These are phyloP conservation scores for Seriola rivoliana DNA, from an alignment of 2,113 vertebrate genomes.

Conservation along the genomic window DNA sequence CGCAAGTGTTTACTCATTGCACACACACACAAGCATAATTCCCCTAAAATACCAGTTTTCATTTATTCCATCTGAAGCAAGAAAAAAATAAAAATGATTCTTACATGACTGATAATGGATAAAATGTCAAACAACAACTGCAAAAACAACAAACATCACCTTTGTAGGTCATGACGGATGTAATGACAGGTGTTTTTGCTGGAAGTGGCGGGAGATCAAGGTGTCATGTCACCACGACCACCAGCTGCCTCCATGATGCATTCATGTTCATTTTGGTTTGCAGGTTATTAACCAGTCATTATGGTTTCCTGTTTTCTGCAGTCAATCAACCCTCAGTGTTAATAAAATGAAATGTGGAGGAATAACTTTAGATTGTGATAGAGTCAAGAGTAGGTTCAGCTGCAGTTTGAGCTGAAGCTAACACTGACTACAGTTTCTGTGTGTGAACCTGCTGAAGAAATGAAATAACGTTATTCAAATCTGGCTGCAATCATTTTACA, in stretches of 20 bases:
- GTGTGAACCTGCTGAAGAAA: neutral
- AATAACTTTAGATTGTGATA: neutral
- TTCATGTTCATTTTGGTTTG: neutral
- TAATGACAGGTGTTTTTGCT: neutral
- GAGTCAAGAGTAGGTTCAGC: neutral
- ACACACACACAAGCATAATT: too few species aligned
- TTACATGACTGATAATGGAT: neutral
- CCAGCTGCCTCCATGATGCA: neutral
- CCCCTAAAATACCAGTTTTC: neutral
- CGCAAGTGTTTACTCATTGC: too few species aligned
- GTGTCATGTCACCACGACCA: slow-evolving; percentile 40
- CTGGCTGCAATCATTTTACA: slow-evolving; percentile 14
- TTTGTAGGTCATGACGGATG: neutral
- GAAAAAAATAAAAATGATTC: neutral
- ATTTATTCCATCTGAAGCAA: neutral
- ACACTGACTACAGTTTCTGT: too few species aligned
- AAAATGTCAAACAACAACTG: neutral
- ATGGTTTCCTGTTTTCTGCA: neutral
- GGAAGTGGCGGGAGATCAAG: neutral
- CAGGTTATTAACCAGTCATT: neutral
- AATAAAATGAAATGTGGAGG: neutral
- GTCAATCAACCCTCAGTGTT: too few species aligned
- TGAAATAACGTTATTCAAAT: neutral
- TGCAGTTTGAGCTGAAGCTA: neutral
- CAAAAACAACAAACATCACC: neutral